Evolutionary conservation across 1,140 invertebrate species (phyloP), one percentile per base, ranked within the genome.

Genomic region (Drosophila elegans): DNA sequence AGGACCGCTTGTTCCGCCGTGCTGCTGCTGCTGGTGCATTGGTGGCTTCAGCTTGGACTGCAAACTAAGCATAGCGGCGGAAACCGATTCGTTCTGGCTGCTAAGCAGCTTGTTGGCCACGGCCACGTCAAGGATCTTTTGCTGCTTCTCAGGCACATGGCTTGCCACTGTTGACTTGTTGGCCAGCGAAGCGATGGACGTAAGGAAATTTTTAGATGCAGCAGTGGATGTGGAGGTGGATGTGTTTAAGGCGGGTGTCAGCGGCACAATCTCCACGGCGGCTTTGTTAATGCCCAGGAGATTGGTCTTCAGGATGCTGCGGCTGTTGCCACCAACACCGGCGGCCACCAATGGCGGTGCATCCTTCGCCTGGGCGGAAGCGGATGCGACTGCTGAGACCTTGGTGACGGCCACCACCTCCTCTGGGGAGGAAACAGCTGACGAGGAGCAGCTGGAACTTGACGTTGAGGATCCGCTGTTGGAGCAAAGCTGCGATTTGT

Each of bases 281-380:
- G 86, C 66, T 48, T 91, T 91, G 74, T 80, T 90, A 1, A 86
- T 80, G n/a, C 81, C 71, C 29, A 91, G 49, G 3, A 91, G 53
- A 64, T 91, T 91, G 16, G 83, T 73, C 54, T 91, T 91, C 5
- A 91, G 53, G 1, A 91, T 91, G 73, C 90, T 91, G 39, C 90
- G 86, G 56, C 83, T 91, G 42, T 89, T 84, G 6, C 77, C 21
- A 7, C 73, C 46, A 1, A 44, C 29, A 25, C 44, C 60, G 9
- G 75, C 83, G 38, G 69, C 60, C 52, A 67, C 75, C 44, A 77
- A 52, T 2, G 78, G 64, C 0, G 83, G 83, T 9, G 83, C 71
- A 52, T 83, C 84, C 62, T 79, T 88, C 12, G 52, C 12, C 9
- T 74, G 71, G 29, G 36, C 21, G n/a, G 52, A 52, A 11, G 29